These are phyloP conservation scores for Seriola aureovittata DNA, from an alignment of 2,113 vertebrate species.

Conservation along the genomic window DNA sequence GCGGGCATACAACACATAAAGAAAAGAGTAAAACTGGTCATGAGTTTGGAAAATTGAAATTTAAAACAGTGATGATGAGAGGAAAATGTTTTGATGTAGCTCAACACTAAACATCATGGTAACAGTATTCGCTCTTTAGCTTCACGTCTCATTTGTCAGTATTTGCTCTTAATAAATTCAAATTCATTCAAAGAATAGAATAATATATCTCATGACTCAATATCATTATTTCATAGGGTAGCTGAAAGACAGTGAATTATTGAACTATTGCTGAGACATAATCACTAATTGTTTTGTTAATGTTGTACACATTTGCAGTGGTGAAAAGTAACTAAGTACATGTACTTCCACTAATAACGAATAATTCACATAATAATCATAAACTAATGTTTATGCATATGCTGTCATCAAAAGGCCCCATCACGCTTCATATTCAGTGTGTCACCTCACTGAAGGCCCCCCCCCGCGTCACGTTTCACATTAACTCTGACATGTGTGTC, in stretches of 20 bases:
- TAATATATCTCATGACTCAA: slow-evolving; percentile 2
- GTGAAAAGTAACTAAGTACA: not conserved
- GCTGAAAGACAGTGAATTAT: slow-evolving; percentile 10
- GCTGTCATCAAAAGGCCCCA: not conserved
- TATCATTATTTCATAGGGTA: slow-evolving; percentile 25
- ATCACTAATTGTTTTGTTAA: slow-evolving; percentile 3
- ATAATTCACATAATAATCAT: not conserved
- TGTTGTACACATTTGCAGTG: slow-evolving; percentile 2
- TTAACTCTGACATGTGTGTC: not conserved
- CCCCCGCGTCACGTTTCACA: not conserved
- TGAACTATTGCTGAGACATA: slow-evolving; percentile 1
- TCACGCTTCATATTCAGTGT: not conserved
- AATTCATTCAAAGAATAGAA: not conserved
- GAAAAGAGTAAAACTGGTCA: not conserved
- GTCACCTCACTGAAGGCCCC: not conserved
- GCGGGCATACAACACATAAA: not conserved
- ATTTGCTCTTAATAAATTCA: slow-evolving; percentile 10
- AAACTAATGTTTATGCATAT: slow-evolving; percentile 2
- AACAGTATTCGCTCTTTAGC: slow-evolving; percentile 1
- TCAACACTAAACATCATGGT: not conserved
- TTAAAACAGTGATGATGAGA: not conserved
- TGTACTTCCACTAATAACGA: not conserved
- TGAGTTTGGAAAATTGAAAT: not conserved
- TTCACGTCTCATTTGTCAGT: not conserved
- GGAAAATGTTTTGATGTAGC: not conserved